Evolutionary conservation across 2,888 invertebrate genomes (phyloP).

Genomic region (Argyra leucocephala): DNA sequence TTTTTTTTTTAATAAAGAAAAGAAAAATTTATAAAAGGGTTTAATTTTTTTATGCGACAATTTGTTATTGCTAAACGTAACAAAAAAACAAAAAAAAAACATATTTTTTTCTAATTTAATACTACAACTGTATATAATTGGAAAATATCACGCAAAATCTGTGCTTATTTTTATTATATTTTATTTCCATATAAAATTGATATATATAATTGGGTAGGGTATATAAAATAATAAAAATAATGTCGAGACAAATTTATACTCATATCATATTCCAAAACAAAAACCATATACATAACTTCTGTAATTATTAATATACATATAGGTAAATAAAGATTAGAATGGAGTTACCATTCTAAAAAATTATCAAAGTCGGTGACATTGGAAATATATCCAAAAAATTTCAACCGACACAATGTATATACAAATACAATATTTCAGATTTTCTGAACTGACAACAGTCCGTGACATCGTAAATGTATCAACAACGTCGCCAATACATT

Average conservation of each 20-base stretch:
- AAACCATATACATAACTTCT: too few relatives aligned
- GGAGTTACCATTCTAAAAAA: not conserved
- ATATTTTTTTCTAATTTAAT: not conserved
- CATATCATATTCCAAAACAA: not conserved
- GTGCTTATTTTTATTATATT: not conserved
- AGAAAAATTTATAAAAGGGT: too few relatives aligned
- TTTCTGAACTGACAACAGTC: too few relatives aligned
- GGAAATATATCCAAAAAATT: too few relatives aligned
- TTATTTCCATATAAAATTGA: too few relatives aligned
- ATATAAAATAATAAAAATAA: not conserved
- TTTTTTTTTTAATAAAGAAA: too few relatives aligned
- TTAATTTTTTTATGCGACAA: not conserved
- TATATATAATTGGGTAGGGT: not conserved
- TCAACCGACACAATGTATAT: too few relatives aligned
- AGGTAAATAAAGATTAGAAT: not conserved
- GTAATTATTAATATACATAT: not conserved
- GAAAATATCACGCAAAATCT: constrained; percentile 4
- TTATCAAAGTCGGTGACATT: too few relatives aligned
- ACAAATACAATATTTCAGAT: too few relatives aligned
- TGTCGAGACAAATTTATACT: not conserved
- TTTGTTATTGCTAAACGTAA: not conserved
- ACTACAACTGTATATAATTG: not conserved
- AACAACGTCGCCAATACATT: too few relatives aligned
- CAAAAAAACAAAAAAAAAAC: not conserved
- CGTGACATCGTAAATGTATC: too few relatives aligned